phyloP scores from a whole-genome alignment of 2,888 invertebrate genomes.

The Amblyjoppa fuscipennis region DNA sequence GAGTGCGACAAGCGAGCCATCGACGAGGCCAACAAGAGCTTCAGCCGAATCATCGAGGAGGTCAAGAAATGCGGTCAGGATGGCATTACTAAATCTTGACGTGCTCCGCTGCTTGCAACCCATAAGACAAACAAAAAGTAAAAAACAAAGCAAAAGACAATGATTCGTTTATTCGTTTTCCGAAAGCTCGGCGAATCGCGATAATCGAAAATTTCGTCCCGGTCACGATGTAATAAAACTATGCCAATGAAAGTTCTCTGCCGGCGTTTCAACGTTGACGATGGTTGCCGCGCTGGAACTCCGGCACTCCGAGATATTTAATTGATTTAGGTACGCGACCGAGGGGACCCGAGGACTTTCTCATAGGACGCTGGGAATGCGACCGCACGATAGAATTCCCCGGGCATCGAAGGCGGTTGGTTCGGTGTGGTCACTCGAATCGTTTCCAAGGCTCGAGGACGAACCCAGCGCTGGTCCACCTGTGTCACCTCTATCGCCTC shows the following conservation, averaged over 20 bases:
- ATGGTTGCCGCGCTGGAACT: conserved; percentile 52
- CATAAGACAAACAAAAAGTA: neutral
- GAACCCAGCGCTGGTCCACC: conserved; percentile 43
- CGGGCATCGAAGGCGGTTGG: conserved; percentile 70
- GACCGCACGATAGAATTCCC: conserved; percentile 78
- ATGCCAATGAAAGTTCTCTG: conserved; percentile 67
- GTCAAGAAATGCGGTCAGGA: conserved; percentile 64
- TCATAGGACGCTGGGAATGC: conserved; percentile 76
- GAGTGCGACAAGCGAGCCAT: conserved; percentile 70
- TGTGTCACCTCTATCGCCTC: conserved; percentile 60
- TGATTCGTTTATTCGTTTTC: neutral
- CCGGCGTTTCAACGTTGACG: conserved; percentile 19
- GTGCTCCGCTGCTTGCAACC: neutral
- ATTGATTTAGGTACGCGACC: conserved; percentile 78
- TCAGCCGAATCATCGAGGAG: conserved; percentile 65
- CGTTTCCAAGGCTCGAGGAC: conserved; percentile 69
- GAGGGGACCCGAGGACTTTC: conserved; percentile 72
- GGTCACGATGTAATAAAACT: conserved; percentile 59
- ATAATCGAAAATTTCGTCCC: conserved; percentile 28
- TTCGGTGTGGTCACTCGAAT: conserved; percentile 75
- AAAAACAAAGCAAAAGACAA: neutral
- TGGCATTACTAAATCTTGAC: conserved; percentile 36
- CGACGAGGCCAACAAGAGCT: conserved; percentile 63
- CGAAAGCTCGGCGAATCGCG: neutral
- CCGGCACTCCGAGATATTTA: conserved; percentile 77